Percentiles rank a stretch among this genome's conserved stretches.
Evolutionary conservation across 2,888 invertebrate genomes (phyloP).

Genomic region (Zaprionus obscuricornis): DNA sequence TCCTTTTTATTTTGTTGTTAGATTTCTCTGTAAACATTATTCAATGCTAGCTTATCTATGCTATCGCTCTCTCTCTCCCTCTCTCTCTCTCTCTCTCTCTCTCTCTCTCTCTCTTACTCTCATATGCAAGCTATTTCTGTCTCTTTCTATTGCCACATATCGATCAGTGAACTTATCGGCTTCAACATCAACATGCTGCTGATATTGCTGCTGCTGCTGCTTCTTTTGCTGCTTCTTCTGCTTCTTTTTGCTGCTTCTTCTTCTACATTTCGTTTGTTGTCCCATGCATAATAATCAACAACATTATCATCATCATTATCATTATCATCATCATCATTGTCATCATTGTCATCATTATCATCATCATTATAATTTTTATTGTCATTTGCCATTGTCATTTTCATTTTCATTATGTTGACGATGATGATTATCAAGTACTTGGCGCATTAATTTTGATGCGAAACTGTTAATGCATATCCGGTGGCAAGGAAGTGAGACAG

Average conservation of each 20-base stretch:
- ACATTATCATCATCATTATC: slow-evolving; percentile 32
- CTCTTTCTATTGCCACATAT: no score
- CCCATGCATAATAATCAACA: slow-evolving; percentile 55
- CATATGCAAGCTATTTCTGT: no score
- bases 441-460: slow-evolving; percentile 45
- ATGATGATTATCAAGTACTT: no score
- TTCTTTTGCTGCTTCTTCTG: slow-evolving; percentile 39
- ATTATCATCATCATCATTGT: slow-evolving; percentile 28
- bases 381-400: slow-evolving; percentile 35
- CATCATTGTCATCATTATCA: slow-evolving; percentile 39
- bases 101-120: no score
- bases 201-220: slow-evolving; percentile 17
- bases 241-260: slow-evolving; percentile 7
- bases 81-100: no score
- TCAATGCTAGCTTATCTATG: no score
- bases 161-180: no score
- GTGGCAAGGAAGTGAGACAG: slow-evolving; percentile 62
- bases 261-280: slow-evolving; percentile 58
- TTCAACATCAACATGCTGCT: no score
- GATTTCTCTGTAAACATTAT: no score
- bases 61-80: no score
- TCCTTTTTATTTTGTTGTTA: no score
- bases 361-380: slow-evolving; percentile 31
- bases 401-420: slow-evolving; percentile 41
- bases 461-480: slow-evolving; percentile 68